phyloP scores from a whole-genome alignment of 2,113 vertebrate genomes.

The Struthio camelus region DNA sequence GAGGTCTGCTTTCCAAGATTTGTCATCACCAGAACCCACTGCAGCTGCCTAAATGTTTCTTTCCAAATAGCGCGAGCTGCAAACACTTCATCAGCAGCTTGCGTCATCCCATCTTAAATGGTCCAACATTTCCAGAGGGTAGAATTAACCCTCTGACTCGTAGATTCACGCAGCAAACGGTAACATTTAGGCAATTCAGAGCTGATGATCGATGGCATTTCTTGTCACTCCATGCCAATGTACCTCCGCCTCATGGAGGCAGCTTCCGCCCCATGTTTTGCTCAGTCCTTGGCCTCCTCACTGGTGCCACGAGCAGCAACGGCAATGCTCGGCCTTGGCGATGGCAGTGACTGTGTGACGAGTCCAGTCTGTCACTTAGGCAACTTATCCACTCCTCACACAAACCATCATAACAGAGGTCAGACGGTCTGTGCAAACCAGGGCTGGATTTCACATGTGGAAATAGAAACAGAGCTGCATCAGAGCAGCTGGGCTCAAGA shows the following conservation, averaged over 20 bases:
- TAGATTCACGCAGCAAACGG: background rate
- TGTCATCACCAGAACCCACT: constrained; percentile 31
- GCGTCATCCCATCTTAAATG: background rate
- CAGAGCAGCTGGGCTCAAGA: background rate
- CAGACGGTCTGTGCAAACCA: background rate
- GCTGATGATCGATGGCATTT: background rate
- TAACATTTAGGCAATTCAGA: background rate
- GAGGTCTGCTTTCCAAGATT: constrained; percentile 58
- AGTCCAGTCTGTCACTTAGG: background rate
- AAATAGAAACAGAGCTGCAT: background rate
- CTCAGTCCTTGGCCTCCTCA: background rate
- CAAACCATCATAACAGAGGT: constrained; percentile 23
- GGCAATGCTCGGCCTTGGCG: accelerated
- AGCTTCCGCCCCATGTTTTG: background rate
- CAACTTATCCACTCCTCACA: background rate
- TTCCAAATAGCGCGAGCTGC: constrained; percentile 26
- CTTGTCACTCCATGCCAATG: background rate
- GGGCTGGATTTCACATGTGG: constrained; percentile 38
- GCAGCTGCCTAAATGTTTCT: constrained; percentile 4
- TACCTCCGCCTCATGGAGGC: accelerated
- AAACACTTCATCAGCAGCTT: constrained; percentile 31
- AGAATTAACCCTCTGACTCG: background rate
- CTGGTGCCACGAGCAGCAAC: accelerated
- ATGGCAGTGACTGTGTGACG: background rate
- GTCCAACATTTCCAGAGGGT: constrained; percentile 13